Base-by-base conservation (phyloP, 37 sponge, comb jelly and placozoan genomes). In the Eunapius fragilis region DNA sequence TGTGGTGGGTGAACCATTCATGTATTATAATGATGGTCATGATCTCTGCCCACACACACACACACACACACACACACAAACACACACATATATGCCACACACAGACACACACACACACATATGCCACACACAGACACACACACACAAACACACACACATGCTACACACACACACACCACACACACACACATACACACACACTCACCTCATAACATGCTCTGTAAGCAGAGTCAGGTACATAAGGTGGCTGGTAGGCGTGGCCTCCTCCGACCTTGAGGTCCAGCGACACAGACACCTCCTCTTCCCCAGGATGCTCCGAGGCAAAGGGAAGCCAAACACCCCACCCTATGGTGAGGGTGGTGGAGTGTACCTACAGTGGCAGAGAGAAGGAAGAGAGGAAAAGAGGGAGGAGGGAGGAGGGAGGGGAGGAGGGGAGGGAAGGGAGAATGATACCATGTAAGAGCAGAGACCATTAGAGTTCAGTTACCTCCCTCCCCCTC, bases 211-310 rank as follows among this genome's bases (percentile, higher is more conserved):
- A 89, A 36, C 89, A 89, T 35, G 37, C 68, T 11, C 72, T 78
- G 34, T 79, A 67, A 27, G 89, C 89, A 37, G 89, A 89, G 74
- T 10, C n/a, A 45, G 89, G 89, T 0, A 89, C 37, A 27, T 79
- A 30, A 27, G 72, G 58, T 9, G 84, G 84, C 69, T 67, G 72
- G 79, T 71, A 89, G 58, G 58, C 17, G 58, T 58, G 58, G 22
- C 89, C 84, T 31, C 74, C 73, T 22, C 89, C 89, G 11, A 34
- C 48, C 74, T 79, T 89, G 72, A 89, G 84, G 3, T 83, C 84
- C 25, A 89, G 32, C 2, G 72, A 12, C 72, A 83, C 84, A 28
- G 38, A 25, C 34, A 37, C 45, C 3, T 77, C 41, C 37, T 81
- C 78, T 32, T 74, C 37, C 10, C 11, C 14, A 33, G 24, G 11